Base-by-base conservation (phyloP, 2,888 invertebrate genomes). In the Agrilus mali region DNA sequence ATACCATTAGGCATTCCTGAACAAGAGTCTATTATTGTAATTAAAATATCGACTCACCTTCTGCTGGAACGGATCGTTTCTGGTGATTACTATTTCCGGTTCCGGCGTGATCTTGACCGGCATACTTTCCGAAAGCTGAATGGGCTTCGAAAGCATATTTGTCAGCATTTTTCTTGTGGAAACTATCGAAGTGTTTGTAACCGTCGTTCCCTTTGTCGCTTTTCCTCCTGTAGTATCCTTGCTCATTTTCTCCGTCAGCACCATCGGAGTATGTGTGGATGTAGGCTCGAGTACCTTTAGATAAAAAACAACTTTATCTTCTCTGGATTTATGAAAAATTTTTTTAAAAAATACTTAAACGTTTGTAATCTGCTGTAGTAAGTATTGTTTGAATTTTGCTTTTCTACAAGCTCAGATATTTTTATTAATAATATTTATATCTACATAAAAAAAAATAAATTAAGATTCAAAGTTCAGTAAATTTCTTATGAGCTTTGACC, bases 141-240 rank as follows among this genome's bases (percentile, higher is more conserved):
- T 80, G 75, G 56, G 77, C 74, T 60, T 82, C 80, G 53, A 78
- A 79, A 51, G 80, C 83, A 61, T 80, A 82, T 57, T 78, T 73
- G 62, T 83, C 82, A 0, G 81, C 80, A 33, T 77, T 78, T 60
- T 78, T 80, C 62, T 82, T 82, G 65, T 82, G 81, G 66, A 68
- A 83, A 40, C 80, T 77, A 64, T 82, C 83, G 55, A 76, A 78
- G 53, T 77, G 77, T 60, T 82, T 80, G 68, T 83, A 83, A 0
- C 83, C 82, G 51, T 79, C 77, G 58, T 77, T 77, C 20, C 80
- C 82, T 38, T 80, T 77, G 47, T 77, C 78, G 35, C 73, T 67
- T 57, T 72, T 73, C 57, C 75, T 76, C 48, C 77, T 74, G 37
- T 75, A 72, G 62, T 77, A 82, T 2, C 82, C 82, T 45, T 78